Percentiles rank a stretch among this genome's conserved stretches.
phyloP scores from a whole-genome alignment of 2,888 invertebrate genomes.

The Lottia scabra region DNA sequence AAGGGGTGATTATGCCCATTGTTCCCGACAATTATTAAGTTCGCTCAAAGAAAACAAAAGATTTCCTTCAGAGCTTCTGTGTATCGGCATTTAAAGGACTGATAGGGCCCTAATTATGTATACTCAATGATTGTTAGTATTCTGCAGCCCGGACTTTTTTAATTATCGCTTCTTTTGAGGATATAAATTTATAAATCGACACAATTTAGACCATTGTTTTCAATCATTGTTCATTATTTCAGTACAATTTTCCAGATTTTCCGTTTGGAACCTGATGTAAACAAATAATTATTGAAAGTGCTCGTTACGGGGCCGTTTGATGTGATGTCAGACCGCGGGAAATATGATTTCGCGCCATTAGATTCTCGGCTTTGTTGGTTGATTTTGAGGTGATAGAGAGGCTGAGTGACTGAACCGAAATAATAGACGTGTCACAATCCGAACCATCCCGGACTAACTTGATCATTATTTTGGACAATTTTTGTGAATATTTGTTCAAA shows the following conservation, averaged over 20 bases:
- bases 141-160: background rate
- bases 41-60: background rate
- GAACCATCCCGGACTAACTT: background rate
- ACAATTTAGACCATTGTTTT: background rate
- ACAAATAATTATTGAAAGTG: conserved; percentile 18
- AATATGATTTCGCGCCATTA: conserved; percentile 67
- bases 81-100: conserved; percentile 11
- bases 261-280: background rate
- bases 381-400: conserved; percentile 13
- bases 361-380: conserved; percentile 51
- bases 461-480: background rate
- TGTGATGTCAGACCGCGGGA: conserved; percentile 63
- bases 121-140: background rate
- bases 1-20: background rate
- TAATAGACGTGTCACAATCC: background rate
- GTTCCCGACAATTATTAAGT: background rate
- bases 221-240: background rate
- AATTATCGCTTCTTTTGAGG: background rate
- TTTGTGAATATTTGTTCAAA: background rate
- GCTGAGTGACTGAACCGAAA: background rate
- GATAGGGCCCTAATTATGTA: conserved; percentile 12
- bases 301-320: conserved; percentile 31
- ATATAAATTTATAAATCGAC: background rate
- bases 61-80: background rate
- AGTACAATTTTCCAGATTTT: background rate